Percentiles rank a stretch among this genome's conserved stretches.
Conservation (phyloP, 2,888 invertebrate genomes). For the Perizoma flavofasciatum region DNA sequence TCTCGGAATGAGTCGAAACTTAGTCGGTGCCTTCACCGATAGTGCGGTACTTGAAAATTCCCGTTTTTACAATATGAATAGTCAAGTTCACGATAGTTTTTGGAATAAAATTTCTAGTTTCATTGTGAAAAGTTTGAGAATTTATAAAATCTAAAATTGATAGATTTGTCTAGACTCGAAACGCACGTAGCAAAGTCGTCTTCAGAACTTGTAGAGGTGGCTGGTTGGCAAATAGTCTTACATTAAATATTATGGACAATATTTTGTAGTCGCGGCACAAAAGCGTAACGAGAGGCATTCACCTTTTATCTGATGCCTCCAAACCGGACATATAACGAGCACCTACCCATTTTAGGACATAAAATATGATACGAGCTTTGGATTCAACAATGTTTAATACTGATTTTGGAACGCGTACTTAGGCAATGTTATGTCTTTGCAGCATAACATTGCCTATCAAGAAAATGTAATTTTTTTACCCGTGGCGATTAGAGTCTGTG, state of each 20-base stretch:
- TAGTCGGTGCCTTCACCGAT: too few relatives aligned
- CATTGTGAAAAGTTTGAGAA: too few relatives aligned
- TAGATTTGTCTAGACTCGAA: constrained; percentile 9
- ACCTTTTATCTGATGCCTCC: constrained; percentile 35
- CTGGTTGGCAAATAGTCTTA: constrained; percentile 19
- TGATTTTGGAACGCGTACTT: constrained; percentile 8
- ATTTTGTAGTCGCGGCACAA: constrained; percentile 34
- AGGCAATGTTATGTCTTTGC: too few relatives aligned
- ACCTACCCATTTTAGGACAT: constrained; percentile 23
- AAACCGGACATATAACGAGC: constrained; percentile 39
- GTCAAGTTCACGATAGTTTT: too few relatives aligned
- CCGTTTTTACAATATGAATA: too few relatives aligned
- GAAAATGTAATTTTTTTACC: too few relatives aligned
- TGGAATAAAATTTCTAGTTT: too few relatives aligned
- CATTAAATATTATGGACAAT: constrained; percentile 33
- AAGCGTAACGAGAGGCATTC: constrained; percentile 24
- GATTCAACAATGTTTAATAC: constrained; percentile 35
- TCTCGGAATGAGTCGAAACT: too few relatives aligned
- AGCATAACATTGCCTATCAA: too few relatives aligned
- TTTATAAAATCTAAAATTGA: too few relatives aligned
- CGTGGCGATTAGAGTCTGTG: too few relatives aligned
- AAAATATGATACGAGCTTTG: constrained; percentile 36
- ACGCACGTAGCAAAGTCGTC: constrained; percentile 25
- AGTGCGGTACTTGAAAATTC: too few relatives aligned
- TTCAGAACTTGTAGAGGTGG: constrained; percentile 17